Base-by-base conservation (phyloP, 2,888 invertebrate genomes). In the Maniola hyperantus region DNA sequence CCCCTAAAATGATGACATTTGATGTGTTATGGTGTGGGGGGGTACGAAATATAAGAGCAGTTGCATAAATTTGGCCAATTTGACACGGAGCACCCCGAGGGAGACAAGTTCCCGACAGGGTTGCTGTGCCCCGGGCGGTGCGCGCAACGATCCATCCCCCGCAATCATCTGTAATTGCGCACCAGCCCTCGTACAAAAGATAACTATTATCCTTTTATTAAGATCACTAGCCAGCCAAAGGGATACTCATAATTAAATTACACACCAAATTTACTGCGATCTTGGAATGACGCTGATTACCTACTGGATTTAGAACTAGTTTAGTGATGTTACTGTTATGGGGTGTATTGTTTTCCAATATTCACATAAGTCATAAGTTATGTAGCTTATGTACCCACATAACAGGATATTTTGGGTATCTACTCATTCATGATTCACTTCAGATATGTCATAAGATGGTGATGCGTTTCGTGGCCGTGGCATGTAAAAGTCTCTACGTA, bases 31-130 rank as follows among this genome's bases (percentile, higher is more conserved):
- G 75, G 72, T 74, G 74, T 67, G 64, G 67, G 77, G 79, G 76
- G 77, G 79, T 76, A 72, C 76, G 77, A 73, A 79, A 78, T 79
- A 77, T 76, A 80, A 79, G 78, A 73, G 83, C 82, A 83, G 83
- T 88, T 87, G 91, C 89, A 91, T 91, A 90, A 90, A 91, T 91
- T 91, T 88, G 82, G 87, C 83, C 87, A 89, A 91, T 90, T 89
- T 85, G 88, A 85, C 84, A 87, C 84, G 86, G 81, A 82, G 78
- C 72, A 53, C 62, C 65, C 69, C 71, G 65, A 71, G 71, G 71
- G 69, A 70, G 71, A 68, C 64, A 65, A 55, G 57, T 50, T 48
- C 46, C 55, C 53, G 54, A 54, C 68, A 68, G 59, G 69, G 66
- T 50, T 65, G 64, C 62, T 48, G 58, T 51, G 64, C 73, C 71